These are phyloP conservation scores for Crypturellus tataupa DNA, from an alignment of 2,797 vertebrate species.

Conservation along the genomic window DNA sequence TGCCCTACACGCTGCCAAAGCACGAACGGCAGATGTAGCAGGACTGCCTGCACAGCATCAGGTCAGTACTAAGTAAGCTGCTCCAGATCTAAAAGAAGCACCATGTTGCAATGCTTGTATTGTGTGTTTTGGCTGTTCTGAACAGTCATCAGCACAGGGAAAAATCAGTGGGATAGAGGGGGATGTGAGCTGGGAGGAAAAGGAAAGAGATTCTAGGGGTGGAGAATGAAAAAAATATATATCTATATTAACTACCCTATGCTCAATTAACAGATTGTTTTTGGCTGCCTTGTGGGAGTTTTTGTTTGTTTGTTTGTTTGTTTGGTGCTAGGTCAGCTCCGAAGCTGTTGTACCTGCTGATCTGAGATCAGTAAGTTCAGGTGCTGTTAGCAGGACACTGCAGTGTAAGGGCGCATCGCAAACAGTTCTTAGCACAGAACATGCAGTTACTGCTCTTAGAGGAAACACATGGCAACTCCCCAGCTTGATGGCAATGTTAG, in stretches of 20 bases:
- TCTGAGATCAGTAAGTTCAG: background rate
- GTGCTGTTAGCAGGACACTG: background rate
- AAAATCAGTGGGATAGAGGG: background rate
- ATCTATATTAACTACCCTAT: background rate
- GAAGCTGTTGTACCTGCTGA: background rate
- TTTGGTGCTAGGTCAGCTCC: background rate
- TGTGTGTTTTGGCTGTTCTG: background rate
- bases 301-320: accelerated
- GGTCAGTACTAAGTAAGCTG: background rate
- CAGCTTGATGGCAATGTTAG: background rate
- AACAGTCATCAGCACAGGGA: background rate
- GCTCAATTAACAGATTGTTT: background rate
- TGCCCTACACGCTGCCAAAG: background rate
- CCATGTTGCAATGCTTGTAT: background rate
- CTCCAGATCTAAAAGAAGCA: background rate
- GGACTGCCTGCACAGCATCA: background rate
- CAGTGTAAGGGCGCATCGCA: background rate
- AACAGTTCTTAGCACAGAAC: background rate
- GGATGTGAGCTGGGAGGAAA: background rate
- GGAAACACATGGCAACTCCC: background rate
- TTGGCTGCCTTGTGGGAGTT: background rate
- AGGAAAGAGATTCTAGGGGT: background rate
- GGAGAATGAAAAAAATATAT: background rate
- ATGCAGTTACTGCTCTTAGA: background rate
- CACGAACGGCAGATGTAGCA: background rate